Conservation (phyloP, 2,113 vertebrate species). For the Oncorhynchus kisutch region DNA sequence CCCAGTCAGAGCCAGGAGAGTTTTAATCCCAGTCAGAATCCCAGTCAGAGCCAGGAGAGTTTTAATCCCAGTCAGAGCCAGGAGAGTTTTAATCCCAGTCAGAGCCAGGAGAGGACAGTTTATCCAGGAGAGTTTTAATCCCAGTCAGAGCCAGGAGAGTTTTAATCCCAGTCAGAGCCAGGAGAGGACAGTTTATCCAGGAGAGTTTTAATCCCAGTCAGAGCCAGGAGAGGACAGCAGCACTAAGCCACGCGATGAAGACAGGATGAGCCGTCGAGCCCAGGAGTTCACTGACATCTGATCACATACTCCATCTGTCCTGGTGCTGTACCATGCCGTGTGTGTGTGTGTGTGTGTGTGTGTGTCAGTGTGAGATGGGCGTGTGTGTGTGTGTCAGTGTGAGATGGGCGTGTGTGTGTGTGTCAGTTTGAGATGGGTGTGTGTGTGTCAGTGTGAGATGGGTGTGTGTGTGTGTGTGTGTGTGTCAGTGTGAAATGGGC, state of each 20-base stretch:
- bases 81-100: not conserved
- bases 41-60: too few species aligned
- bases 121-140: not conserved
- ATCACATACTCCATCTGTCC: constrained; percentile 22
- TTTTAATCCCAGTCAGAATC: too few species aligned
- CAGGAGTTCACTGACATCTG: constrained; percentile 37
- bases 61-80: too few species aligned
- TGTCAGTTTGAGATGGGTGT: too few species aligned
- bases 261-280: constrained; percentile 15
- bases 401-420: not conserved
- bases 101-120: not conserved
- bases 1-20: too few species aligned
- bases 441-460: too few species aligned
- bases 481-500: too few species aligned
- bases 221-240: not conserved
- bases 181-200: not conserved
- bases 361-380: too few species aligned
- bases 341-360: not conserved
- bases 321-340: not conserved
- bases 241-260: constrained; percentile 38
- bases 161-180: not conserved
- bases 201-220: not conserved
- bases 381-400: too few species aligned
- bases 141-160: not conserved
- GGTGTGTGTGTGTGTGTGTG: too few species aligned